Evolutionary conservation across 2,888 invertebrate genomes (phyloP), one percentile per base, ranked within the genome.

Genomic region (Drosophila pseudotalamancana): DNA sequence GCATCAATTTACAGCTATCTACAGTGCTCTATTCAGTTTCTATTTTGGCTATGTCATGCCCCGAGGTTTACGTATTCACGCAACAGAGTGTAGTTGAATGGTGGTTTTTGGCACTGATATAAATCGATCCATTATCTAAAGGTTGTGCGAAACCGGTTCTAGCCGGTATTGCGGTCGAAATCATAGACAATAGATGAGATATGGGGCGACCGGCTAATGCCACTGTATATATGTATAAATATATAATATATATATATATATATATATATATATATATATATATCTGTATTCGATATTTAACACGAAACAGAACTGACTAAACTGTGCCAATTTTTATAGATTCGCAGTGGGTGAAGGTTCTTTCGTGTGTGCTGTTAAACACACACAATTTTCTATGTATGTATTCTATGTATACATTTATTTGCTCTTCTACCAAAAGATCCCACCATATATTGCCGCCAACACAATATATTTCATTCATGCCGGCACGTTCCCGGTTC

Each of bases 281-380:
- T n/a, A n/a, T n/a, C n/a, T n/a, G n/a, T n/a, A n/a, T 46, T 57
- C 60, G 2, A 62, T 57, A 53, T 29, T 34, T 8, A 46, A 45
- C 31, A 42, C 27, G 3, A 35, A 35, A 18, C 16, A 34, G 39
- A 31, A 32, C 39, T 40, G 6, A 65, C 23, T 54, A 70, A 80
- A 67, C 53, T 73, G 76, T 80, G 80, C 66, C 73, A 82, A 80
- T 64, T 74, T 73, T 51, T 65, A 59, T 68, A 72, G 62, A 76
- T 51, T 42, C 43, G 62, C 64, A 82, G 56, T 82, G 68, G 82
- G 85, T 83, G 82, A 83, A 83, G 85, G 82, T 42, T 79, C 65
- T 73, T 75, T 62, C 19, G 18, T 42, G 53, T 37, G 18, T 35
- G 21, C 32, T 40, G 27, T 40, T 68, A 12, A 51, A 46, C 49